Evolutionary conservation across 2,113 vertebrate genomes (phyloP).

Genomic region (Pseudolaguvia tuberculata): DNA sequence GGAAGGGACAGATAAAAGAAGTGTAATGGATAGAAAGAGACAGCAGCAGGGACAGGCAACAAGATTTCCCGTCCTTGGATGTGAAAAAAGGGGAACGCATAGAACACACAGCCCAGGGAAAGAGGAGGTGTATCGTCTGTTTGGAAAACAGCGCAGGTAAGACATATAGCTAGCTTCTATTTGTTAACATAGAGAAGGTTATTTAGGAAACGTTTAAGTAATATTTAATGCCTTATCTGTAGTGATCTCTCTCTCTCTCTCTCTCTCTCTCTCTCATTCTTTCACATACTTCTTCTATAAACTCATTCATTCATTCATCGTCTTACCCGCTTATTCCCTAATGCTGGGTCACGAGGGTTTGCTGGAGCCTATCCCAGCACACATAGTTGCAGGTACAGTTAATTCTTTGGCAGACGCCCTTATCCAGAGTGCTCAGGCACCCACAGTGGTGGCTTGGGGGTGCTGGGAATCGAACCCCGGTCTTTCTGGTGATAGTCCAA

Average conservation of each 20-base stretch:
- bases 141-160: constrained; percentile 41
- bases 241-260: background rate
- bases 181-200: background rate
- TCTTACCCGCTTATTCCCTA: too few relatives aligned
- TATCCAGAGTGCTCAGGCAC: too few relatives aligned
- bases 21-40: constrained; percentile 11
- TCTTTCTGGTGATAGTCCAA: too few relatives aligned
- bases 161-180: background rate
- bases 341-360: too few relatives aligned
- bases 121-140: constrained; percentile 40
- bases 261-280: background rate
- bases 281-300: background rate
- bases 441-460: too few relatives aligned
- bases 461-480: too few relatives aligned
- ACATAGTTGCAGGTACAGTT: too few relatives aligned
- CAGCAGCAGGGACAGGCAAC: constrained; percentile 8
- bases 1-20: constrained; percentile 2
- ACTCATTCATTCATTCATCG: too few relatives aligned
- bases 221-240: background rate
- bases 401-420: too few relatives aligned
- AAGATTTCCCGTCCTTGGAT: constrained; percentile 10
- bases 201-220: background rate
- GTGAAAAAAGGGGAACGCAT: constrained; percentile 11
- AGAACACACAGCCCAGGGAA: constrained; percentile 36
- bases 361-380: too few relatives aligned